Conservation (phyloP, 2,888 invertebrate genomes). For the Eustalomyia histrio region DNA sequence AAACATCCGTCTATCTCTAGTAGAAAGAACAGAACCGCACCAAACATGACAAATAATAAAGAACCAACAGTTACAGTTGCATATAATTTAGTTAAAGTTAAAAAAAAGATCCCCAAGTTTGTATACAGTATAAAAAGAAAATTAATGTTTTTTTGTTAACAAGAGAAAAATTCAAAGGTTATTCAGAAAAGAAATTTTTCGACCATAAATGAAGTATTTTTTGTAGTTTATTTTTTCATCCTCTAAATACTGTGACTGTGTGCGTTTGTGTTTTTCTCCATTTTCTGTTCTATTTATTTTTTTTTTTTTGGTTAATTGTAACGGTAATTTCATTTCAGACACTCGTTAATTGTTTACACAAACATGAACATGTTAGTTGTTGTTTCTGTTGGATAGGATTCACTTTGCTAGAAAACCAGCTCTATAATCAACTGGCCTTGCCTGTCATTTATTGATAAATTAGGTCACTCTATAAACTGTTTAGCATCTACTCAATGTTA, state of each 20-base stretch:
- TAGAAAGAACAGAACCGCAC: slow-evolving; percentile 50
- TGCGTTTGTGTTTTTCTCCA: background rate
- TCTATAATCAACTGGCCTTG: slow-evolving; percentile 51
- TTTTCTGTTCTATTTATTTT: background rate
- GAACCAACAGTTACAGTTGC: slow-evolving; percentile 54
- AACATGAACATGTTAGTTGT: slow-evolving; percentile 42
- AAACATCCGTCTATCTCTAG: slow-evolving; percentile 59
- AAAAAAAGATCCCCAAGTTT: slow-evolving; percentile 28
- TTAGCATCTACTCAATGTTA: slow-evolving; percentile 30
- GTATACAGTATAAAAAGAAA: background rate
- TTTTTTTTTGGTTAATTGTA: slow-evolving; percentile 49
- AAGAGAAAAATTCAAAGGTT: background rate
- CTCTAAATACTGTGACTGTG: background rate
- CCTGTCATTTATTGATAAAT: slow-evolving; percentile 61
- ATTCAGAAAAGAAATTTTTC: background rate
- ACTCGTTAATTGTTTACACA: slow-evolving; percentile 60
- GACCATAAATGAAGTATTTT: background rate
- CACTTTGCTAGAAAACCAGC: slow-evolving; percentile 24
- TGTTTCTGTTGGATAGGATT: background rate
- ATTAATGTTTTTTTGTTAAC: background rate
- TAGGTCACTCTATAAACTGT: slow-evolving; percentile 53
- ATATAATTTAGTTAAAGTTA: slow-evolving; percentile 49
- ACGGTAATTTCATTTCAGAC: slow-evolving; percentile 56
- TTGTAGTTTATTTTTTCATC: background rate
- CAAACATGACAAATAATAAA: slow-evolving; percentile 61